Conservation (phyloP, 2,113 vertebrate species). For the Otocyon megalotis region DNA sequence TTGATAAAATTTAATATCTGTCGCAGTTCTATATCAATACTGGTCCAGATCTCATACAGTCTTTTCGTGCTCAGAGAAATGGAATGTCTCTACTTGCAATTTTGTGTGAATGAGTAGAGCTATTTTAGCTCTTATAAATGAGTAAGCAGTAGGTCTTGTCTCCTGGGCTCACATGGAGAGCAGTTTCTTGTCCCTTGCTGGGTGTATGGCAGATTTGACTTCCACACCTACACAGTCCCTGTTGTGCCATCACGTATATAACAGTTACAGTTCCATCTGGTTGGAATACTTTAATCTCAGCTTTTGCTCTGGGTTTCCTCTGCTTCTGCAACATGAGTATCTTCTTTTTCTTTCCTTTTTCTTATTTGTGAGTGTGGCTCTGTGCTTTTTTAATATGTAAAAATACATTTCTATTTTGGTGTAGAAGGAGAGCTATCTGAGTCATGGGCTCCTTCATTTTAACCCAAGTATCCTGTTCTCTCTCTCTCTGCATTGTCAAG, state of each 20-base stretch:
- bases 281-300: not conserved
- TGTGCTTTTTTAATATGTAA: not conserved
- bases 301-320: not conserved
- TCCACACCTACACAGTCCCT: not conserved
- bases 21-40: not conserved
- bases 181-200: not conserved
- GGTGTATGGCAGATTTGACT: not conserved
- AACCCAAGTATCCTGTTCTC: not conserved
- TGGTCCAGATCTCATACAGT: not conserved
- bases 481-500: not conserved
- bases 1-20: not conserved
- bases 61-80: not conserved
- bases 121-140: not conserved
- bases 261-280: not conserved
- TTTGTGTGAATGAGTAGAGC: not conserved
- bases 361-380: not conserved
- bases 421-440: not conserved
- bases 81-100: not conserved
- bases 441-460: not conserved
- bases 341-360: not conserved
- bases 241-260: not conserved
- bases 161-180: not conserved
- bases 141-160: not conserved
- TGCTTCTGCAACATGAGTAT: not conserved
- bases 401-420: not conserved